Base-by-base conservation (phyloP, 2,888 invertebrate species). In the Eristalinus sepulchralis region DNA sequence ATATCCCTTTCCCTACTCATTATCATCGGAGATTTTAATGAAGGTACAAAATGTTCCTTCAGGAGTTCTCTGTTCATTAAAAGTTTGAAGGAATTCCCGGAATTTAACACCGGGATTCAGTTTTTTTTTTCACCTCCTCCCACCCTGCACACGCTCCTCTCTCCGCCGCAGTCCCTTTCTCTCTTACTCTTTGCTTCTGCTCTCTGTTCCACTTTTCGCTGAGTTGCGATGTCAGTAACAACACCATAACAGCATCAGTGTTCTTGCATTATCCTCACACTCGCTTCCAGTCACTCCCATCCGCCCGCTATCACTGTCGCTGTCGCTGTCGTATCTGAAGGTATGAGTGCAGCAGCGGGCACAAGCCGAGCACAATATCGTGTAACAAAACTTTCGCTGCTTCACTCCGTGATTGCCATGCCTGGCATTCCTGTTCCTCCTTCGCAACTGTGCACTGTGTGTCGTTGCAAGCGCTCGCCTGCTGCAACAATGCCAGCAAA, bases 61-160 rank as follows among this genome's bases (percentile, higher is more conserved):
- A 86, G 83, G 86, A 86, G 86, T 83, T 86, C 78, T 86, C 64
- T 86, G 86, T 86, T 86, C 86, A 86, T 86, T 86, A 86, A 86
- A 86, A 86, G 79, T 86, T 86, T 79, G 62, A 83, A 67, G 83
- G 75, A 86, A 86, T 83, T 73, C 57, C 34, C 78, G 75, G 71
- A 83, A 86, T 86, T 78, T 75, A 83, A 83, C 83, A 86, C 83
- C 47, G 67, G 22, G 62, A 66, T 83, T 68, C 39, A 66, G 53
- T 76, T 64, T 36, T 27, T 13, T 20, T 22, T 31, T 34, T 22
- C 20, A 20, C n/a, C 27, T 27, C 5, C 27, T 27, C 27, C 5
- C 27, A 27, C 5, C 27, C 27, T n/a, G n/a, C n/a, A n/a, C n/a
- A n/a, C n/a, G n/a, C n/a, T n/a, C 27, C 27, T 5, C 5, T 27